Base-by-base conservation (phyloP, 2,113 vertebrate species). In the Oenanthe melanoleuca region DNA sequence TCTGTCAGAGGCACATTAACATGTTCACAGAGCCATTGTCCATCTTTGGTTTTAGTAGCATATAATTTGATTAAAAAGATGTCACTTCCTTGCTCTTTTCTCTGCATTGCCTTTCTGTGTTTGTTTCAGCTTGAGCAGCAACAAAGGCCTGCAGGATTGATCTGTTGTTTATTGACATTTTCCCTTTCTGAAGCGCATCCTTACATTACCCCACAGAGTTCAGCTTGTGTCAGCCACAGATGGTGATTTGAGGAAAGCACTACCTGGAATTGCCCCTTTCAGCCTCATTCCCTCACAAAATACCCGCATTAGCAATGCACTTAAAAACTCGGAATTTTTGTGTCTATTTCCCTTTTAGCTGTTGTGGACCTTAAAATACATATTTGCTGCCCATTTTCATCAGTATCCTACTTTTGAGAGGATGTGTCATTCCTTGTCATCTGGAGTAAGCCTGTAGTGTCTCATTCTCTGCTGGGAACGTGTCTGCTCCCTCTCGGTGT, bases 141-240 rank as follows among this genome's bases (percentile, higher is more conserved):
- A 13, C 57, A 83, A 33, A 3, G 29, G 56, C 88, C 81, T 28
- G 59, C 37, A 37, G 89, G 88, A 80, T 80, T 94, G 64, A 50
- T 63, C 26, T 71, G 86, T 72, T 86, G 47, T 66, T 91, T 93
- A 60, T 80, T 95, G 96, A 86, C 83, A 63, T 83, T 92, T 88
- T 83, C 60, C 21, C 69, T 80, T 73, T 88, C 74, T 83, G 90
- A 63, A 47, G 60, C 0, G 0, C 86, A 92, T 93, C 90, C 91
- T 88, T 20, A 14, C 0, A 0, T 82, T 74, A 53, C 44, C 67
- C 74, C 52, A 42, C n/a, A 14, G 86, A 88, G 75, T 63, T 86
- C 80, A 50, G 74, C 63, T 64, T 12, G 16, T 57, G 42, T 63
- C 79, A 69, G 0, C 34, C 37, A 3, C 22, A 16, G 60, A 40